Percentiles rank a stretch among this genome's conserved stretches.
Evolutionary conservation across 2,797 vertebrate genomes (phyloP).

Genomic region (Garrulus glandarius): DNA sequence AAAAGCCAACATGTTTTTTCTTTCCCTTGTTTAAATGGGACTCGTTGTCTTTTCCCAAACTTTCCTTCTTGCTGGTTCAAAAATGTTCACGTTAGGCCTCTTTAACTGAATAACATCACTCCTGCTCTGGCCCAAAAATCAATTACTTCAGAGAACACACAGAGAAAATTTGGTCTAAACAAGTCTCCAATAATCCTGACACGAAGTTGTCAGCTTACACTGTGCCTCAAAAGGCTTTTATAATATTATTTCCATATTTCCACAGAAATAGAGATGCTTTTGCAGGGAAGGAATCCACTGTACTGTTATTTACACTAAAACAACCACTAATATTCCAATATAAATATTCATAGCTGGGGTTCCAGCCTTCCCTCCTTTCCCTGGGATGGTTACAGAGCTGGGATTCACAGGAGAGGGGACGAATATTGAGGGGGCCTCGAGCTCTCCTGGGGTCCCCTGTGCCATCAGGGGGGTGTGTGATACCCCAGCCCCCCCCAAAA

Average conservation of each 20-base stretch:
- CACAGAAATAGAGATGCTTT: neutral
- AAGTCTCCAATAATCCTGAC: neutral
- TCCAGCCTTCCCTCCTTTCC: neutral
- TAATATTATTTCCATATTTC: neutral
- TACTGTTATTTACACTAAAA: neutral
- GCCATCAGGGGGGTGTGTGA: neutral
- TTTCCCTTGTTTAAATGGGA: neutral
- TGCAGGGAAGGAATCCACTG: neutral
- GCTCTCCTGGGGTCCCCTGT: neutral
- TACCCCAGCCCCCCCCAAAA: neutral
- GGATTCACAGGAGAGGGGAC: neutral
- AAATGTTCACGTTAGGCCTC: neutral
- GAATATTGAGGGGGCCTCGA: fast-evolving
- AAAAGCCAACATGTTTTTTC: neutral
- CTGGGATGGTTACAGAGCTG: neutral
- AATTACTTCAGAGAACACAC: neutral
- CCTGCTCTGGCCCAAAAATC: neutral
- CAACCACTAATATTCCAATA: neutral
- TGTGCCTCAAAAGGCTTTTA: neutral
- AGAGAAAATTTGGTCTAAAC: neutral
- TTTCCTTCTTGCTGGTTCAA: neutral
- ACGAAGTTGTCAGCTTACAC: neutral
- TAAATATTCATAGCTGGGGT: neutral
- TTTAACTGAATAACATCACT: neutral
- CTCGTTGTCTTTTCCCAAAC: neutral